Evolutionary conservation across 2,113 vertebrate species (phyloP).

Genomic region (Cavia porcellus): DNA sequence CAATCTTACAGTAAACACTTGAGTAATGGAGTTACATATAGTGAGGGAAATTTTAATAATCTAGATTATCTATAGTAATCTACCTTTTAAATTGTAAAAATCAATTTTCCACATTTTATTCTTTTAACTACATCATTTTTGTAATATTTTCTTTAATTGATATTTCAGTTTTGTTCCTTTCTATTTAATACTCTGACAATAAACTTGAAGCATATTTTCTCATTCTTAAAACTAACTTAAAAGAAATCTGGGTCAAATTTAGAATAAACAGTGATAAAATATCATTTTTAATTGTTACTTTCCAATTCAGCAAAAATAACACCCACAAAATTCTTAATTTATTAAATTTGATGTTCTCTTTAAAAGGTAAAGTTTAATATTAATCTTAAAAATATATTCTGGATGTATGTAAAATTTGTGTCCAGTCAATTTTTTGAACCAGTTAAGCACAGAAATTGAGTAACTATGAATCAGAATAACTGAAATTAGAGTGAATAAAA

Average conservation of each 20-base stretch:
- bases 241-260: background rate
- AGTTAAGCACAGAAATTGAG: background rate
- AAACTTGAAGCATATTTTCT: background rate
- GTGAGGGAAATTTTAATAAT: background rate
- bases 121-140: background rate
- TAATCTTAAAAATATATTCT: background rate
- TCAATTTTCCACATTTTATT: background rate
- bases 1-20: background rate
- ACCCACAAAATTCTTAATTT: background rate
- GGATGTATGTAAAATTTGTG: background rate
- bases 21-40: background rate
- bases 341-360: background rate
- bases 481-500: constrained; percentile 12
- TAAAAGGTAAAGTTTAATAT: background rate
- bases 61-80: background rate
- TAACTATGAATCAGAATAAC: background rate
- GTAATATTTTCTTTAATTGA: background rate
- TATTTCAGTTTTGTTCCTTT: background rate
- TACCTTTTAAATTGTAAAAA: background rate
- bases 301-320: background rate
- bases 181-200: background rate
- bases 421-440: background rate
- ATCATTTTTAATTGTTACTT: background rate
- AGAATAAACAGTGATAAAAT: background rate
- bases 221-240: background rate